Evolutionary conservation across 2,888 invertebrate genomes (phyloP).

Genomic region (Choristoneura rosaceana): DNA sequence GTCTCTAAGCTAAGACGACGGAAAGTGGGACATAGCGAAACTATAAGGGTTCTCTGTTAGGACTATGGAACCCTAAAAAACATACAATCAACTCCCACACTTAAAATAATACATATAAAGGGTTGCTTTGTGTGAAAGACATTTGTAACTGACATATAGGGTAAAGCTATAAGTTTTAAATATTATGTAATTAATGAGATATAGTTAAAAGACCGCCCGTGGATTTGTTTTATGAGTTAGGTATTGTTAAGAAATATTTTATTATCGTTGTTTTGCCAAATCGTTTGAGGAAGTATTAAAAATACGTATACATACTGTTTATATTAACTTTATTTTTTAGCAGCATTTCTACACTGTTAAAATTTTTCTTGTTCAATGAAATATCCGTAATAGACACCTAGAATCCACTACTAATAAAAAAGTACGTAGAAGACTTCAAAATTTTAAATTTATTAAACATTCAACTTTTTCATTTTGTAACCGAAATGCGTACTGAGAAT

Average conservation of each 20-base stretch:
- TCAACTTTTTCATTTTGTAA: too few species aligned
- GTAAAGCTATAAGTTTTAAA: conserved; percentile 11
- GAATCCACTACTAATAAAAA: too few species aligned
- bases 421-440: too few species aligned
- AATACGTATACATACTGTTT: background rate
- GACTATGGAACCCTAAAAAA: too few species aligned
- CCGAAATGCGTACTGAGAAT: too few species aligned
- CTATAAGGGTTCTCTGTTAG: too few species aligned
- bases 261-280: conserved; percentile 5
- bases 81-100: background rate
- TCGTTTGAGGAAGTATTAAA: conserved; percentile 8
- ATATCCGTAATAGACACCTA: too few species aligned
- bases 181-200: conserved; percentile 32
- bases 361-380: background rate
- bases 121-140: background rate
- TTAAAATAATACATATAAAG: background rate
- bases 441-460: too few species aligned
- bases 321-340: background rate
- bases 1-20: too few species aligned
- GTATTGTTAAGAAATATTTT: conserved; percentile 18
- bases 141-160: background rate
- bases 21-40: too few species aligned
- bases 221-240: conserved; percentile 24
- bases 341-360: background rate
- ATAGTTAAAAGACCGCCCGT: conserved; percentile 28